Evolutionary conservation across 1,140 invertebrate species (phyloP), one percentile per base, ranked within the genome.

Genomic region (Heliconius melpomene): DNA sequence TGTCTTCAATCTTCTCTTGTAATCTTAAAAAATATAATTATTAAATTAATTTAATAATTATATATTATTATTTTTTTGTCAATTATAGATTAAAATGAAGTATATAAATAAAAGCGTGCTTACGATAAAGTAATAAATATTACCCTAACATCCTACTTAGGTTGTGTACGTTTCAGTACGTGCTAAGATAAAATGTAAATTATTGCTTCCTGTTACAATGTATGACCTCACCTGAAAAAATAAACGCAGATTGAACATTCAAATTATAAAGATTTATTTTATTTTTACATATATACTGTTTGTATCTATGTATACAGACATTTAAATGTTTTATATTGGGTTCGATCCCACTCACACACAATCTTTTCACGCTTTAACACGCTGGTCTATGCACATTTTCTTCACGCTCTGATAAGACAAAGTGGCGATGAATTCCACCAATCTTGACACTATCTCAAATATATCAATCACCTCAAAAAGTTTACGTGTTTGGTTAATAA

Each of bases 161-260:
- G 26, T 9, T 66, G 13, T 66, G 29, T 29, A 66, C 23, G n/a
- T 57, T 26, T 13, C 38, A 74, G 73, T 20, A 50, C 18, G 74
- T 75, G 50, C 57, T 66, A 40, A 76, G 74, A 76, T 76, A 76
- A 76, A 60, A 76, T 40, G 60, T 40, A 60, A 76, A 38, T 66
- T 66, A 76, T 66, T 40, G 60, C 23, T 76, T 76, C 54, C 57
- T 16, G 36, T 66, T 66, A 32, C 23, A 66, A 52, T 52, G 73
- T 74, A 54, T 74, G 60, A 66, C 60, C 60, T 26, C 60, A 66
- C 60, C 26, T 66, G 60, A 66, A 66, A 66, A 66, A 66, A 66
- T 66, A 66, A 29, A 66, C 26, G 26, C 23, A 66, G 26, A 66
- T 66, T 13, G n/a, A 26, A 60, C 9, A 13, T 60, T n/a, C 2